phyloP scores from a whole-genome alignment of 2,888 invertebrate species.

The Ecdyonurus torrentis region DNA sequence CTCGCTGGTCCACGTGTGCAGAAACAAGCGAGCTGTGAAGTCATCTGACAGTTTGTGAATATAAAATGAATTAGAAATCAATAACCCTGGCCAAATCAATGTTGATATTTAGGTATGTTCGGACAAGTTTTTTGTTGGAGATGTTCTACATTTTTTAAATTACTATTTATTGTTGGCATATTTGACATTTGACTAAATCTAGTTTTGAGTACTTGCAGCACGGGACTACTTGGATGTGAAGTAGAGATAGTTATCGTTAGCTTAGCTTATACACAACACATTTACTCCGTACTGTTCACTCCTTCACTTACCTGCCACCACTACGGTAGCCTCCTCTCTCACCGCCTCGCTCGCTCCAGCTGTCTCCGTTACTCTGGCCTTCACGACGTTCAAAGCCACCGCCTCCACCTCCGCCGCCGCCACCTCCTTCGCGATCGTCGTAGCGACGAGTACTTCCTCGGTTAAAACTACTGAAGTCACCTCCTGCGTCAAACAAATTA shows the following conservation, averaged over 20 bases:
- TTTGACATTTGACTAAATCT: too few relatives aligned
- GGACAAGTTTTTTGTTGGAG: too few relatives aligned
- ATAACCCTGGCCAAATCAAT: too few relatives aligned
- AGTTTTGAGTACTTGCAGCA: too few relatives aligned
- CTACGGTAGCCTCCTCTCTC: constrained; percentile 8
- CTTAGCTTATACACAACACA: not conserved
- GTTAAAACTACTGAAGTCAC: constrained; percentile 2
- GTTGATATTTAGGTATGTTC: too few relatives aligned
- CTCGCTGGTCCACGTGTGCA: too few relatives aligned
- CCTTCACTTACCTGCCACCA: not conserved
- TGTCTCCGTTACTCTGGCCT: constrained; percentile 30
- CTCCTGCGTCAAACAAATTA: not conserved
- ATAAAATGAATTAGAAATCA: too few relatives aligned
- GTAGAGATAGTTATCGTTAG: not conserved
- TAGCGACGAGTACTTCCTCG: constrained; percentile 12
- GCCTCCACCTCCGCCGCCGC: constrained; percentile 19
- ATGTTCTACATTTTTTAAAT: too few relatives aligned
- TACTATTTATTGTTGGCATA: too few relatives aligned
- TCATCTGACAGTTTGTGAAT: too few relatives aligned
- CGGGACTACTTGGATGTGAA: too few relatives aligned
- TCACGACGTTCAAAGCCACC: constrained; percentile 18
- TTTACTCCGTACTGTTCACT: not conserved
- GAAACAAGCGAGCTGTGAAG: too few relatives aligned
- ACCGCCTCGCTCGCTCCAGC: constrained; percentile 17
- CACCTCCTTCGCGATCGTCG: constrained; percentile 16